Percentiles rank a stretch among this genome's conserved stretches.
These are phyloP conservation scores for Phalacrocorax brasilianus DNA, from an alignment of 2,113 vertebrate genomes.

Conservation along the genomic window DNA sequence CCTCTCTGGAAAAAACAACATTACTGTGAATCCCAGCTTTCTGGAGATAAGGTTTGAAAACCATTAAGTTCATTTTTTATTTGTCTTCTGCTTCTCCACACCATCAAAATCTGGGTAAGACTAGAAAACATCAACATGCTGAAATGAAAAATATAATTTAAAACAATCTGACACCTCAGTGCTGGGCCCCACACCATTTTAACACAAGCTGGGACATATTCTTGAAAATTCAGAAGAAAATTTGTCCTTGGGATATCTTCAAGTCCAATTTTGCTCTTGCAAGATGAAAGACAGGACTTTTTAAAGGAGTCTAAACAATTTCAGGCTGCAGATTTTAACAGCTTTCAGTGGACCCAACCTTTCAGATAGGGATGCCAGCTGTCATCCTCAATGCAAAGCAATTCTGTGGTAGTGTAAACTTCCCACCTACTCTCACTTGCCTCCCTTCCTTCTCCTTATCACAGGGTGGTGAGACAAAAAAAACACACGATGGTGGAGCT, in stretches of 20 bases:
- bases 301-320: conserved; percentile 44
- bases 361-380: conserved; percentile 24
- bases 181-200: conserved; percentile 43
- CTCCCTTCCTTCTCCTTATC: not conserved
- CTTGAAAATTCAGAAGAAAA: conserved; percentile 37
- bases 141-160: conserved; percentile 44
- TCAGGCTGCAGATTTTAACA: conserved; percentile 33
- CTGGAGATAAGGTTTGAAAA: not conserved
- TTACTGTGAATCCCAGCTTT: not conserved
- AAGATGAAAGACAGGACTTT: conserved; percentile 45
- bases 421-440: not conserved
- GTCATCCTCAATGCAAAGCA: not conserved
- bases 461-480: not conserved
- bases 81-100: conserved; percentile 6
- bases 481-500: not conserved
- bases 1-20: not conserved
- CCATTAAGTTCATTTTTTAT: not conserved
- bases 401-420: not conserved
- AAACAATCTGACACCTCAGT: conserved; percentile 42
- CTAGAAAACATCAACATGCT: conserved; percentile 47
- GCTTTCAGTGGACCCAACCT: conserved; percentile 19
- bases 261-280: conserved; percentile 32
- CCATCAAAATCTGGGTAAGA: conserved; percentile 1
- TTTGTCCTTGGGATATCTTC: conserved; percentile 44
- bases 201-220: not conserved